Percentiles rank a stretch among this genome's conserved stretches.
Conservation (phyloP, 2,113 vertebrate genomes). For the Panthera leo region DNA sequence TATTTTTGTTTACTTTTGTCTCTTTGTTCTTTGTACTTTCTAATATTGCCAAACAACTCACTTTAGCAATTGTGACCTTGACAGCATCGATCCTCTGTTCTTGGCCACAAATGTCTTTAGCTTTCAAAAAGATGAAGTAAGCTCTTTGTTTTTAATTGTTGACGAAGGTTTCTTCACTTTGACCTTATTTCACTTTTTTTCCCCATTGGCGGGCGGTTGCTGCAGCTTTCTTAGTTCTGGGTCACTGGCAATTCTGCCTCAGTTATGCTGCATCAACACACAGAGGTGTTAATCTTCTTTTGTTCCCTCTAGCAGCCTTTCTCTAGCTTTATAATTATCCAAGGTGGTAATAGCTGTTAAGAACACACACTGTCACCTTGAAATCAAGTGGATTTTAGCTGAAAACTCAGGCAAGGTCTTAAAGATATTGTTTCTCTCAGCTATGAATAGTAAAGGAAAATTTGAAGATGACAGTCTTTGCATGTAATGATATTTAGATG, state of each 20-base stretch:
- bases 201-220: constrained; percentile 63
- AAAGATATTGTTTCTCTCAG: constrained; percentile 73
- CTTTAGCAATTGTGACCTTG: constrained; percentile 54
- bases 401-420: constrained; percentile 79
- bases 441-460: constrained; percentile 62
- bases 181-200: constrained; percentile 68
- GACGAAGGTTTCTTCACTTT: constrained; percentile 71
- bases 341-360: constrained; percentile 67
- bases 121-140: constrained; percentile 43
- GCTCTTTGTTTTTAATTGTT: constrained; percentile 72
- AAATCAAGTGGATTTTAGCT: constrained; percentile 81
- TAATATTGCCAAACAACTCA: constrained; percentile 4
- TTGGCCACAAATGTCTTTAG: background rate
- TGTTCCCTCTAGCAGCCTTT: constrained; percentile 42
- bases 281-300: constrained; percentile 74
- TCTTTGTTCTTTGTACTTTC: constrained; percentile 51
- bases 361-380: constrained; percentile 81
- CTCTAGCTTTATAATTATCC: constrained; percentile 82
- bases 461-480: constrained; percentile 63
- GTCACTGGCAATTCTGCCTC: constrained; percentile 38
- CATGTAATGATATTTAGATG: constrained; percentile 68
- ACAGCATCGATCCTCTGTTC: background rate
- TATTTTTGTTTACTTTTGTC: constrained; percentile 55
- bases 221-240: background rate
- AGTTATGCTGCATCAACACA: constrained; percentile 57